A percentile compares a stretch with the other conserved stretches of the same genome.
These are phyloP conservation scores for Erpobdella octoculata DNA, from an alignment of 2,888 invertebrate genomes.

Conservation along the genomic window DNA sequence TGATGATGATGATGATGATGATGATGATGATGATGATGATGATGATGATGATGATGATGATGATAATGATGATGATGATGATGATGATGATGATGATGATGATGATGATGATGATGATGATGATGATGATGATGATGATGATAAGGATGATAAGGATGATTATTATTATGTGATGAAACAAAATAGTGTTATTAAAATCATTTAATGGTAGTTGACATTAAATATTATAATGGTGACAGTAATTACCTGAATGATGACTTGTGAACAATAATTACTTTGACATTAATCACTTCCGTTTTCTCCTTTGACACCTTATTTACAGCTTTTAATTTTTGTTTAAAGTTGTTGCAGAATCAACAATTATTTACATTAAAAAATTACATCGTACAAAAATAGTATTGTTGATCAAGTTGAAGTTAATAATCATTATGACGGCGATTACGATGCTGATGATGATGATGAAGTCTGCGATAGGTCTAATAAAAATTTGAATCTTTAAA, in stretches of 20 bases:
- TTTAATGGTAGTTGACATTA: neutral
- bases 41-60: conserved; percentile 12
- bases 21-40: conserved; percentile 18
- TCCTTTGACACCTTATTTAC: neutral
- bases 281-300: too few relatives aligned
- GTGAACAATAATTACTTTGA: neutral
- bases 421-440: too few relatives aligned
- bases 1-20: conserved; percentile 23
- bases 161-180: neutral
- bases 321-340: neutral
- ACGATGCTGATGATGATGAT: too few relatives aligned
- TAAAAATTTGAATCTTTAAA: too few relatives aligned
- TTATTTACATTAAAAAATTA: neutral
- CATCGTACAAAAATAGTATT: too few relatives aligned
- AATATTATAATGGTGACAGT: neutral
- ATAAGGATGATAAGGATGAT: neutral
- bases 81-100: conserved; percentile 19
- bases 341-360: neutral
- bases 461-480: too few relatives aligned
- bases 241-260: neutral
- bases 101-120: neutral
- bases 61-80: conserved; percentile 18
- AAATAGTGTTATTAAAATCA: neutral
- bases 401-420: neutral
- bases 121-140: neutral